Evolutionary conservation across 1,140 invertebrate genomes (phyloP), one percentile per base, ranked within the genome.

Genomic region (Neuroterus valhalla): DNA sequence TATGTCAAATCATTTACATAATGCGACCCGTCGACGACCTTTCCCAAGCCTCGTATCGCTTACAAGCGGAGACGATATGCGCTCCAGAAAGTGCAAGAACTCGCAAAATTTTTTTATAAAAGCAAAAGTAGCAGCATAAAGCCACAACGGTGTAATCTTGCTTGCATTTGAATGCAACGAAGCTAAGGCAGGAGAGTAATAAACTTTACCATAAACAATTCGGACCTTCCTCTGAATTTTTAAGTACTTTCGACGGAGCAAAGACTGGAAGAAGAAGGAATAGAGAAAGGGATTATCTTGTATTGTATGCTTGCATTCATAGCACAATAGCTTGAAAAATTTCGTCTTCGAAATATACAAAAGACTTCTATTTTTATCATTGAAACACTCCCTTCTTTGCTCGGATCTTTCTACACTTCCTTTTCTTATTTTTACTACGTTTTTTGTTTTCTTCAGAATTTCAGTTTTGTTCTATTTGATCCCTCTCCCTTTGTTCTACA

Each of bases 1-100:
- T 78, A 74, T 71, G 77, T 72, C 71, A 62, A 70, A 76, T 68
- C 70, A 66, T 78, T 80, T 78, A 79, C 74, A 62, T 62, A 38
- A 43, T 42, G 68, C 23, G 50, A 44, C 23, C 21, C 15, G 21
- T 12, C 23, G 55, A n/a, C 55, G 55, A 38, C 55, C 21, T 62
- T 15, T 62, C 31, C 23, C 23, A 23, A 50, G n/a, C 19, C 12
- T 21, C 26, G 52, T 55, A 55, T 55, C 52, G 55, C 55, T 5
- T 62, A n/a, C 31, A 38, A 23, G 50, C 17, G n/a, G 71, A 76
- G 68, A 74, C 52, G 50, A 67, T 74, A 74, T 48, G 67, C 62
- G 67, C 43, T 74, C 31, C 43, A 62, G 75, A 69, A 77, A 71
- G 69, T 62, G 55, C 23, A 31, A 62, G 55, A 62, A 12, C 23